phyloP scores from a whole-genome alignment of 1,140 invertebrate genomes.

The Andricus grossulariae region DNA sequence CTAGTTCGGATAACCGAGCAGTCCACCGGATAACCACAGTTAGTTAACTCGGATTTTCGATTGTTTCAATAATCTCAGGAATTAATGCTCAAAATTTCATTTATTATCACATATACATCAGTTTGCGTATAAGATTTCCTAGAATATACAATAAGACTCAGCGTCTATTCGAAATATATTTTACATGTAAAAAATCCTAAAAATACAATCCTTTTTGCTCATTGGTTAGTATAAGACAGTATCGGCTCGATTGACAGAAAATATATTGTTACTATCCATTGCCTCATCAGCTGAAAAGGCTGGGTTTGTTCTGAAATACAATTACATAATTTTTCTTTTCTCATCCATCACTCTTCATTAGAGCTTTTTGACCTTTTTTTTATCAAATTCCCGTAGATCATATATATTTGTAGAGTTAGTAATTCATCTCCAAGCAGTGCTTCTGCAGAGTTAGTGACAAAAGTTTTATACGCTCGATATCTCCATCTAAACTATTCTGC shows the following conservation, averaged over 20 bases:
- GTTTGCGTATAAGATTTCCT: too few species aligned
- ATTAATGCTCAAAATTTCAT: too few species aligned
- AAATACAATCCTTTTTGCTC: conserved; percentile 38
- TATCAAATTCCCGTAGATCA: background rate
- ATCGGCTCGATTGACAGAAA: conserved; percentile 23
- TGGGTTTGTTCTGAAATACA: conserved; percentile 69
- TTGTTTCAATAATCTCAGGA: too few species aligned
- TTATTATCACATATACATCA: too few species aligned
- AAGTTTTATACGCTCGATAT: background rate
- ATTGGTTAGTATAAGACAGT: conserved; percentile 6
- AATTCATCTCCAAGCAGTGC: background rate
- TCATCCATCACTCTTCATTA: background rate
- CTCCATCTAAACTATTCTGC: background rate
- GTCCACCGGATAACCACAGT: too few species aligned
- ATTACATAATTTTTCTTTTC: conserved; percentile 38
- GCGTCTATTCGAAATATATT: conserved; percentile 8
- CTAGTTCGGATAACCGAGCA: too few species aligned
- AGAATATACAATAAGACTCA: background rate
- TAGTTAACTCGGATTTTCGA: too few species aligned
- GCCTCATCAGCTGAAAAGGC: conserved; percentile 67
- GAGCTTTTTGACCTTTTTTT: conserved; percentile 6
- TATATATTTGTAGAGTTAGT: conserved; percentile 9
- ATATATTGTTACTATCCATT: conserved; percentile 43
- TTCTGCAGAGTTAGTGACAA: conserved; percentile 18
- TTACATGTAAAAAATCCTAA: conserved; percentile 21